These are phyloP conservation scores for Heliconius sara DNA, from an alignment of 2,888 invertebrate genomes.

Conservation along the genomic window DNA sequence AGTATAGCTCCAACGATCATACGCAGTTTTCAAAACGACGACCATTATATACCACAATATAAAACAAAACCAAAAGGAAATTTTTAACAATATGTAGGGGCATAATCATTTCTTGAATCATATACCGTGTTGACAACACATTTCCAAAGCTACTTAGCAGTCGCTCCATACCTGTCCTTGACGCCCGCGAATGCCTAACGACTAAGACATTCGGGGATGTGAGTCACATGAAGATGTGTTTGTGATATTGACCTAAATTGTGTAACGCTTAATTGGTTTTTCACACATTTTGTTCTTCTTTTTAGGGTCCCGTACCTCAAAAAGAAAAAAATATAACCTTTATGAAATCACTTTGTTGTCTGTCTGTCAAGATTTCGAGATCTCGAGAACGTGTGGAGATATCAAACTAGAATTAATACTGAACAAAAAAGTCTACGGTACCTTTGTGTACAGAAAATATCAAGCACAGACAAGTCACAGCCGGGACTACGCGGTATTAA, in stretches of 20 bases:
- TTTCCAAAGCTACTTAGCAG: conserved; percentile 58
- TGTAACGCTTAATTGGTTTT: conserved; percentile 60
- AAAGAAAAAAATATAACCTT: no score
- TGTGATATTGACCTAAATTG: conserved; percentile 74
- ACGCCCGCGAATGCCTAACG: conserved; percentile 71
- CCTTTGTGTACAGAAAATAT: no score
- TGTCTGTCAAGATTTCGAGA: no score
- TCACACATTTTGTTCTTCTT: not conserved
- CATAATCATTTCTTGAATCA: conserved; percentile 46
- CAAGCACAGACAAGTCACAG: no score
- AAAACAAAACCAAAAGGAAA: not conserved
- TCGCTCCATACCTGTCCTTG: conserved; percentile 69
- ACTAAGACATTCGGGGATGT: conserved; percentile 62
- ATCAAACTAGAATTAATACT: no score
- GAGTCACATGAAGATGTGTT: conserved; percentile 46
- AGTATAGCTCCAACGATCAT: no score
- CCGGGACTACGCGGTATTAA: no score
- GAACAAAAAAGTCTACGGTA: no score
- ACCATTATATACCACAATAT: not conserved
- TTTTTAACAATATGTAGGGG: not conserved
- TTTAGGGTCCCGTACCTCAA: not conserved
- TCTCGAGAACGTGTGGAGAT: no score
- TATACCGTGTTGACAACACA: conserved; percentile 19
- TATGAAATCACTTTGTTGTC: no score
- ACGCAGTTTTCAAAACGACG: not conserved